phyloP scores from a whole-genome alignment of 2,888 invertebrate species.

The Eristalis arbustorum region DNA sequence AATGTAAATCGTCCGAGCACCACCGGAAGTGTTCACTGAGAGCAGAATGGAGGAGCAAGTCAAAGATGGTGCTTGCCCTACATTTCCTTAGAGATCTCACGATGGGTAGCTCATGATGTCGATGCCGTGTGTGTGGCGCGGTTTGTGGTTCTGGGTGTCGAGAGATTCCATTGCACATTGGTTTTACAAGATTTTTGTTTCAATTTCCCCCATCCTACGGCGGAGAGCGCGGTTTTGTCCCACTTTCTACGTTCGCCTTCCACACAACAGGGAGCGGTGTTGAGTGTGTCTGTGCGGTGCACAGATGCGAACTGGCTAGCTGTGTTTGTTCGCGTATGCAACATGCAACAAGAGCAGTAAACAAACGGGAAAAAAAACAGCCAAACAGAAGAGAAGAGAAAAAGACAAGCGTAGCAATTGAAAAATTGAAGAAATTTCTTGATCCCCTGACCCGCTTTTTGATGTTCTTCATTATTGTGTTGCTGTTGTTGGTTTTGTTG shows the following conservation, averaged over 20 bases:
- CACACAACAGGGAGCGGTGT: conserved; percentile 48
- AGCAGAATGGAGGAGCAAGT: conserved; percentile 37
- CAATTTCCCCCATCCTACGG: conserved; percentile 26
- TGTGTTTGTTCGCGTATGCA: background rate
- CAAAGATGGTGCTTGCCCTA: conserved; percentile 63
- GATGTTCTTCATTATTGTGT: background rate
- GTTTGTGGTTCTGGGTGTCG: conserved; percentile 54
- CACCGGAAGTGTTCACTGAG: conserved; percentile 54
- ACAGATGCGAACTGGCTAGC: background rate
- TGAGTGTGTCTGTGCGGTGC: background rate
- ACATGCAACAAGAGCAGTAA: conserved; percentile 13
- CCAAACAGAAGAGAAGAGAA: background rate
- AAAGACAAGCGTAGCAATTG: conserved; percentile 55
- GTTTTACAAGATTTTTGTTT: conserved; percentile 50
- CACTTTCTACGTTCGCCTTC: conserved; percentile 72
- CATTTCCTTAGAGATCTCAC: conserved; percentile 42
- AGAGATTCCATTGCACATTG: conserved; percentile 55
- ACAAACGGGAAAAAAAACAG: background rate
- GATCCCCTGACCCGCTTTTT: conserved; percentile 69
- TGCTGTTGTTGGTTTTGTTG: background rate
- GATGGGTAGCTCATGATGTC: conserved; percentile 7
- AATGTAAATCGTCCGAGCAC: conserved; percentile 58
- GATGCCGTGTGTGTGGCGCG: conserved; percentile 26
- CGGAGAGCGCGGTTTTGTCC: conserved; percentile 50
- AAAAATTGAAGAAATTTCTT: conserved; percentile 69